Evolutionary conservation across 92 coral and sea anemone species (phyloP), one percentile per base, ranked within the genome.

Genomic region (Phenganax marumi): DNA sequence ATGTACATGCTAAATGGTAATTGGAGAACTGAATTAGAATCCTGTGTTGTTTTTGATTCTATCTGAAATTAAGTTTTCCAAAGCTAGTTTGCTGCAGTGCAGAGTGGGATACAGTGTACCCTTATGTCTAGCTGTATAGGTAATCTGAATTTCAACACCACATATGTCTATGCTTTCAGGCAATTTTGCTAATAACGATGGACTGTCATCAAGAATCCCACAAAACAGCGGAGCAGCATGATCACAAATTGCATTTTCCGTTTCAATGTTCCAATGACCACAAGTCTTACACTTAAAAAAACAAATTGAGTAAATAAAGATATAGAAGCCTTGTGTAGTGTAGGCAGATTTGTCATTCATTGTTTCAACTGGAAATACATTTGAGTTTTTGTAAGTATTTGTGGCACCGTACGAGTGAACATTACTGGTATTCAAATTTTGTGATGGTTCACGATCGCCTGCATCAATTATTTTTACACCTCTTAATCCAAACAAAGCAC

Each of bases 201-300:
- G 23, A 53, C 3, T 21, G 4, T 66, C 58, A 78, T 77, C 58
- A 84, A 82, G 77, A 68, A 66, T 75, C 47, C 77, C 87, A 75
- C 68, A 71, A 19, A 83, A 83, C 72, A 83, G 53, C 68, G 52
- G 52, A 75, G 18, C 78, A 79, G 83, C 84, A 79, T 85, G 88
- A 52, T 85, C 84, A 68, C 71, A 73, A 73, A 85, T 76, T 68
- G 88, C 88, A 68, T 79, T 79, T 63, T 54, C 73, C 79, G 88
- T 85, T 68, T 79, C 70, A 80, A 53, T 70, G 66, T 85, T 83
- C 88, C 85, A 85, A 79, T 68, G 77, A 77, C 73, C 79, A 49
- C 88, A 85, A 76, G 65, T 76, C 77, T 84, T 84, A 76, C 74
- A 75, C 26, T 50, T 26, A 68, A 84, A 85, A 84, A 85, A 85